Conservation (phyloP, 2,113 vertebrate species). For the Uropsilus gracilis region DNA sequence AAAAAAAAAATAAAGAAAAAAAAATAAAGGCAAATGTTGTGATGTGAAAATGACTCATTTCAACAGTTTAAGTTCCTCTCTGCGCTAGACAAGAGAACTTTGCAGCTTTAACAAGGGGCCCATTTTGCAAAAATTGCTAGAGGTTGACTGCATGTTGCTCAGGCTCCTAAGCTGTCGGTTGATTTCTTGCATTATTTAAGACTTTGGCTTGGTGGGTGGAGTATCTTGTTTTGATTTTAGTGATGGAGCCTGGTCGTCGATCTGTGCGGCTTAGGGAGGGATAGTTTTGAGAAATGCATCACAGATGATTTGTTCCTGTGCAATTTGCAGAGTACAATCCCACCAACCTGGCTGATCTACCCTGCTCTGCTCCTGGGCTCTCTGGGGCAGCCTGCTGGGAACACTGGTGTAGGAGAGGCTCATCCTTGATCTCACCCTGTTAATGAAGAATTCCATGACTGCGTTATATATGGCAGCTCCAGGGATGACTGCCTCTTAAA, state of each 20-base stretch:
- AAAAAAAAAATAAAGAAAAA: neutral
- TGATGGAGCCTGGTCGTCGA: neutral
- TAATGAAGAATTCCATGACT: too few relatives aligned
- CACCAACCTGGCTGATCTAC: neutral
- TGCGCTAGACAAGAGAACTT: neutral
- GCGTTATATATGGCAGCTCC: neutral
- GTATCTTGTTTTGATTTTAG: neutral
- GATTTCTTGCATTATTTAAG: neutral
- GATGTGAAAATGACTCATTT: neutral
- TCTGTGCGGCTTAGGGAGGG: neutral
- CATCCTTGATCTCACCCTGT: too few relatives aligned
- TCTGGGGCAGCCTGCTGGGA: neutral
- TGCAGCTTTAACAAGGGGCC: neutral
- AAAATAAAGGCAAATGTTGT: neutral
- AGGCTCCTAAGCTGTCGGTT: constrained; percentile 2
- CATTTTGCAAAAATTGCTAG: neutral
- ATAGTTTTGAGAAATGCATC: too few relatives aligned
- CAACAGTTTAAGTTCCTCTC: constrained; percentile 35
- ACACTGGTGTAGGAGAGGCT: neutral
- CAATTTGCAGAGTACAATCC: neutral
- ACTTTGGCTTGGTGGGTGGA: neutral
- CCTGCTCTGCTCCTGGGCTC: neutral
- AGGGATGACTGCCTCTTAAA: neutral
- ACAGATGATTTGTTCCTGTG: too few relatives aligned
- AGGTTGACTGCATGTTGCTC: neutral